Evolutionary conservation across 1,140 invertebrate genomes (phyloP), one percentile per base, ranked within the genome.

Genomic region (Ceratosolen fusciceps): DNA sequence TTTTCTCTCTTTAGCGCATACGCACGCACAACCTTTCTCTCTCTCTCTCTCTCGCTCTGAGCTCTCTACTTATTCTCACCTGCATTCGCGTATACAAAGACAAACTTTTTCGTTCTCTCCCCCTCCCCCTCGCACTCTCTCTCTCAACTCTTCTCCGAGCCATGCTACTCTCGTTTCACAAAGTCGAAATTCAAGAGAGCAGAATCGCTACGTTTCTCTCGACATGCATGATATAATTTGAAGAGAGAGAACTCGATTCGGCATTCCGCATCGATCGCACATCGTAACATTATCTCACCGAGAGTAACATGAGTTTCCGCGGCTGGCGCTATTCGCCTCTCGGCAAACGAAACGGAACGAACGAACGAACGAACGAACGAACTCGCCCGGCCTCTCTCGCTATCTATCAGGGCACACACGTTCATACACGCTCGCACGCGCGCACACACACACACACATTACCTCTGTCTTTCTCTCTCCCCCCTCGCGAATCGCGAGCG

Each of bases 201-300:
- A 39, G 60, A 65, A 37, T 65, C n/a, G 60, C 60, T 65, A 16
- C 60, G 60, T 65, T 65, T 65, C 60, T 37, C 60, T 37, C 60
- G 31, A 37, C 31, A 21, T 31, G 5, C 37, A 3, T 43, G 39
- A 43, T 68, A 43, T 47, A 52, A 47, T 52, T 49, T 52, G 29
- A 71, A 67, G 74, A 62, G 74, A 62, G 47, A 68, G 67, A 65
- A 29, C 47, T 65, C 74, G 76, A 72, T 78, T 78, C 54, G 76
- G 76, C 76, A 78, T 78, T 77, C 54, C 76, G 54, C 76, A 77
- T 77, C 76, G 76, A 77, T 77, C 76, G 67, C 76, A 39, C 58
- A 75, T 75, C 73, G 73, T 52, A 65, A 77, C 65, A 78, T 78
- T 78, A 78, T 78, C 76, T 78, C 76, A 72, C 58, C 47, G 76